Conservation (phyloP, 2,888 invertebrate species). For the Saturnia japonica region DNA sequence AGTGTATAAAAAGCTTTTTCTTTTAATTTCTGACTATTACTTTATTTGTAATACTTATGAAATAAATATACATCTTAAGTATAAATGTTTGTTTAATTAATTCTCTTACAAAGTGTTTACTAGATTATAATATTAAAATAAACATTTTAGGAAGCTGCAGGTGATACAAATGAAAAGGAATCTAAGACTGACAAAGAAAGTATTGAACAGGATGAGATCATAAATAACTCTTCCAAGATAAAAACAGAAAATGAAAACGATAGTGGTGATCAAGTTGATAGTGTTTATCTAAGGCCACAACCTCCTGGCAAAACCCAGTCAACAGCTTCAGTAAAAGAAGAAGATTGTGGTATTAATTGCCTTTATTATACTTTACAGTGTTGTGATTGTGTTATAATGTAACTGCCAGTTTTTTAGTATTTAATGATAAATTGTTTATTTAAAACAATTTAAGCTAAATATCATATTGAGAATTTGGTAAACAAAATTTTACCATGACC, state of each 20-base stretch:
- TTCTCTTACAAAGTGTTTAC: not conserved
- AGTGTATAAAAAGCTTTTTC: too few relatives aligned
- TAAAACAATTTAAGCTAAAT: not conserved
- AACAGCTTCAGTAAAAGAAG: constrained; percentile 60
- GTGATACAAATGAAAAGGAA: constrained; percentile 51
- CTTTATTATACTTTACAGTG: constrained; percentile 84
- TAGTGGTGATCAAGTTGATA: constrained; percentile 64
- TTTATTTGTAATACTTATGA: too few relatives aligned
- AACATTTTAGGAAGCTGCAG: constrained; percentile 57
- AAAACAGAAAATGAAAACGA: constrained; percentile 47
- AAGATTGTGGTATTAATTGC: constrained; percentile 83
- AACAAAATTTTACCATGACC: not conserved
- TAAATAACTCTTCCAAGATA: constrained; percentile 40
- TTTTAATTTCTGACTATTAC: too few relatives aligned
- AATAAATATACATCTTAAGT: too few relatives aligned
- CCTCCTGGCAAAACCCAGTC: constrained; percentile 56
- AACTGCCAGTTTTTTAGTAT: constrained; percentile 30
- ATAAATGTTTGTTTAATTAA: not conserved
- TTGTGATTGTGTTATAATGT: constrained; percentile 83
- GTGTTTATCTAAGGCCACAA: constrained; percentile 58
- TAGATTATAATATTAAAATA: not conserved
- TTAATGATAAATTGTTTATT: not conserved
- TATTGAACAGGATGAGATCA: constrained; percentile 51
- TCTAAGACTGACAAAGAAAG: constrained; percentile 46
- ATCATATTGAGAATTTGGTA: not conserved